phyloP scores from a whole-genome alignment of 2,113 vertebrate species.

The Cathartes aura region DNA sequence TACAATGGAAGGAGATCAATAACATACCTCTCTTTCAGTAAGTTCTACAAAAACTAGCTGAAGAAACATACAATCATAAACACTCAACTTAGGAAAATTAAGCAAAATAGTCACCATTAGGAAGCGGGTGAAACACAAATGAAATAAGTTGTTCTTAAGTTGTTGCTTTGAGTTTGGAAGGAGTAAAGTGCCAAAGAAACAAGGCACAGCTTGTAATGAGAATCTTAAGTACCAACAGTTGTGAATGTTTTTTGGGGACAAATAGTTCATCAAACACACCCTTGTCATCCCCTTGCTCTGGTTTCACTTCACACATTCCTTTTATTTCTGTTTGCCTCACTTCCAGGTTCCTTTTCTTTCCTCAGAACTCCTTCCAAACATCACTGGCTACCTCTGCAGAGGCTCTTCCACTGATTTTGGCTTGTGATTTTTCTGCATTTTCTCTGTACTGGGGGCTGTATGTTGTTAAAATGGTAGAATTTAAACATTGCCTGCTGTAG shows the following conservation, averaged over 20 bases:
- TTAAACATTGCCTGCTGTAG: background rate
- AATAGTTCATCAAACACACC: background rate
- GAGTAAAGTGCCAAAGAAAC: background rate
- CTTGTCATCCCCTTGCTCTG: background rate
- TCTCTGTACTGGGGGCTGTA: background rate
- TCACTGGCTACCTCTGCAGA: background rate
- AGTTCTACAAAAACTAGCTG: background rate
- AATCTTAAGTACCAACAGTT: background rate
- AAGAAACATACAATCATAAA: background rate
- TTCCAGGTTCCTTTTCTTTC: background rate
- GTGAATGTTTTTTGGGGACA: background rate
- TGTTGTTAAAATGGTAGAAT: background rate
- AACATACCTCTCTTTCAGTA: background rate
- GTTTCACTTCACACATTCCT: background rate
- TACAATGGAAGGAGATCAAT: background rate
- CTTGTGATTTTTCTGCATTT: background rate
- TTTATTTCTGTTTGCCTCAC: background rate
- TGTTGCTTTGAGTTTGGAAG: background rate
- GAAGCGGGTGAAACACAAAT: background rate
- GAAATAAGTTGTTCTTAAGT: background rate
- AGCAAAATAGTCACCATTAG: background rate
- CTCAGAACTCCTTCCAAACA: background rate
- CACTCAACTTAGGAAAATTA: background rate
- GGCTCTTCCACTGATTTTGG: background rate
- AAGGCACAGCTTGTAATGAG: background rate